phyloP scores from a whole-genome alignment of 2,888 invertebrate genomes.

The Smittia sp. region DNA sequence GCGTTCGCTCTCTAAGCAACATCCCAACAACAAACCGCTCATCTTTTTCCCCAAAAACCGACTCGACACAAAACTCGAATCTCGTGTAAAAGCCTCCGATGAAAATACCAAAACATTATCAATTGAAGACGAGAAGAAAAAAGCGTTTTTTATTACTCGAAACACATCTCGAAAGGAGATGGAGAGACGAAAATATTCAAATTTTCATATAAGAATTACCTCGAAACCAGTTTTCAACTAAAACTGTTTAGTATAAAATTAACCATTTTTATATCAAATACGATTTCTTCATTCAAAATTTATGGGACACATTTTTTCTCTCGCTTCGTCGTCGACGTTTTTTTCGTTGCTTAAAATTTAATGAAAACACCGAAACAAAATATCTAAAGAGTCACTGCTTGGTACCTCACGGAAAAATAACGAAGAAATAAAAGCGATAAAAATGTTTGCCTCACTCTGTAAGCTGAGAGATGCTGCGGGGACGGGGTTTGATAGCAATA shows the following conservation, averaged over 20 bases:
- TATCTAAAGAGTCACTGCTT: conserved; percentile 27
- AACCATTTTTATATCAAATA: conserved; percentile 37
- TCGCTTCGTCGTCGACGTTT: neutral
- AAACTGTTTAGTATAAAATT: conserved; percentile 35
- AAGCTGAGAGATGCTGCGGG: neutral
- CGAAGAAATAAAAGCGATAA: neutral
- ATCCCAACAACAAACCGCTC: conserved; percentile 17
- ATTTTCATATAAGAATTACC: conserved; percentile 32
- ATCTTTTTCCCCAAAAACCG: neutral
- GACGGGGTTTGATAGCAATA: neutral
- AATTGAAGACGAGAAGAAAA: conserved; percentile 26
- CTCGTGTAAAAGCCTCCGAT: neutral
- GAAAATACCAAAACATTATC: conserved; percentile 18
- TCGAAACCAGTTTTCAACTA: conserved; percentile 36
- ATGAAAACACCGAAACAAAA: conserved; percentile 21
- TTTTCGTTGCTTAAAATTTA: conserved; percentile 11
- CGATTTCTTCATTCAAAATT: conserved; percentile 36
- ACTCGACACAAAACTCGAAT: conserved; percentile 3
- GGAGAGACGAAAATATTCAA: conserved; percentile 22
- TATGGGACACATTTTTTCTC: conserved; percentile 38
- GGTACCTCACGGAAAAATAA: conserved; percentile 1
- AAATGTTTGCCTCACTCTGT: conserved; percentile 1
- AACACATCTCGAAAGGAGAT: conserved; percentile 26
- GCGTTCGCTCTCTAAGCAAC: conserved; percentile 20
- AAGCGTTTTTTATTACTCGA: conserved; percentile 34